phyloP scores from a whole-genome alignment of 1,140 invertebrate species.

The Notospermus geniculatus region DNA sequence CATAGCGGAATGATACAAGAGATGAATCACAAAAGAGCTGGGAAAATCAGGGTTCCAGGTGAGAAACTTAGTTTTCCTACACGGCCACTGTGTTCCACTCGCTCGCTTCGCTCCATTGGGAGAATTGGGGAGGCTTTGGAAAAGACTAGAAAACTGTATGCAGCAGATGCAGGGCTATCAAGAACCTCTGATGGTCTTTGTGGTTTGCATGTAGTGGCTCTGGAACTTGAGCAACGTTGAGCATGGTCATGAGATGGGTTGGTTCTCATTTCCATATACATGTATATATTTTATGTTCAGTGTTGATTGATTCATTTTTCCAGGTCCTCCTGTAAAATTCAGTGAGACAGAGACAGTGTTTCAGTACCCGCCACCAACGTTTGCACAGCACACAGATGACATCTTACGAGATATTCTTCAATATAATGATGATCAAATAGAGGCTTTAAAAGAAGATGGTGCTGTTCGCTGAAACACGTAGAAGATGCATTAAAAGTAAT shows the following conservation, averaged over 20 bases:
- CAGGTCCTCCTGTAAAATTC: slow-evolving; percentile 80
- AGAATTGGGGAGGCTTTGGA: too few species aligned
- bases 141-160: too few species aligned
- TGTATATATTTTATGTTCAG: background rate
- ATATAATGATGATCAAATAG: slow-evolving; percentile 61
- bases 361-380: slow-evolving; percentile 72
- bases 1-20: slow-evolving; percentile 72
- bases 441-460: slow-evolving; percentile 59
- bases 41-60: slow-evolving; percentile 72
- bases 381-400: slow-evolving; percentile 84
- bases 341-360: slow-evolving; percentile 69
- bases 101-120: too few species aligned
- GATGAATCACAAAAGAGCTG: slow-evolving; percentile 69
- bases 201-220: too few species aligned
- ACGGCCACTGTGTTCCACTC: too few species aligned
- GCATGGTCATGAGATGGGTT: background rate
- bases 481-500: too few species aligned
- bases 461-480: slow-evolving; percentile 49
- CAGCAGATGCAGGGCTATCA: too few species aligned
- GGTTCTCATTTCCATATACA: background rate
- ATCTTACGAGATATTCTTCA: slow-evolving; percentile 71
- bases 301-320: slow-evolving; percentile 15
- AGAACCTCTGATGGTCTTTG: too few species aligned
- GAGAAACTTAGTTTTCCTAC: too few species aligned
- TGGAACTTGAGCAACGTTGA: too few species aligned